These are phyloP conservation scores for Paramisgurnus dabryanus DNA, from an alignment of 2,113 vertebrate genomes.

Conservation along the genomic window DNA sequence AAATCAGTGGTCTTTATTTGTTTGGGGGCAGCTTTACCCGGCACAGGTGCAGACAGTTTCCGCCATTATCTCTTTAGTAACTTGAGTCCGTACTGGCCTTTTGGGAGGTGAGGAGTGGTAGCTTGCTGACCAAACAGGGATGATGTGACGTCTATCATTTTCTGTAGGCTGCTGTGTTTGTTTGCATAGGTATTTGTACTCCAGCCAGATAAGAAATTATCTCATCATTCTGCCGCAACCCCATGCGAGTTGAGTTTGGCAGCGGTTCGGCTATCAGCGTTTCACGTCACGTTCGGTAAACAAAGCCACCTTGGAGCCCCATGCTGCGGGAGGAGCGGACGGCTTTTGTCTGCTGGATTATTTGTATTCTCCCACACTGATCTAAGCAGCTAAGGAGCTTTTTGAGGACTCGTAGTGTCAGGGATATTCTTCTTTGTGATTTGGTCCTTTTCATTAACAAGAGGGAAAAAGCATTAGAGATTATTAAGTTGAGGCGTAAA, in stretches of 20 bases:
- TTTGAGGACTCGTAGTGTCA: constrained; percentile 8
- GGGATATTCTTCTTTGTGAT: constrained; percentile 18
- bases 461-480: neutral
- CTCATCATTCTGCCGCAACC: constrained; percentile 45
- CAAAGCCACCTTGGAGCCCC: constrained; percentile 42
- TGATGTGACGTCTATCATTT: neutral
- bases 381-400: constrained; percentile 52
- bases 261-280: constrained; percentile 17
- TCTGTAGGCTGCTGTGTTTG: constrained; percentile 35
- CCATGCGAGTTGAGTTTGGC: constrained; percentile 22
- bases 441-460: neutral
- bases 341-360: constrained; percentile 57
- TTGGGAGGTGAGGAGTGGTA: too few relatives aligned
- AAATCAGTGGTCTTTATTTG: constrained; percentile 45
- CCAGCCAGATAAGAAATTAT: constrained; percentile 51
- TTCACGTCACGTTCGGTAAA: constrained; percentile 49
- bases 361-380: constrained; percentile 48
- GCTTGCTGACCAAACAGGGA: constrained; percentile 2
- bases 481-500: constrained; percentile 2
- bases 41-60: neutral
- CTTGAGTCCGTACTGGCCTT: neutral
- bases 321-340: constrained; percentile 18
- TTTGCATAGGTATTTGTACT: constrained; percentile 53
- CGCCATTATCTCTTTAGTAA: neutral
- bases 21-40: neutral